Evolutionary conservation across 2,113 vertebrate genomes (phyloP), one percentile per base, ranked within the genome.

Genomic region (Poecilia latipinna): DNA sequence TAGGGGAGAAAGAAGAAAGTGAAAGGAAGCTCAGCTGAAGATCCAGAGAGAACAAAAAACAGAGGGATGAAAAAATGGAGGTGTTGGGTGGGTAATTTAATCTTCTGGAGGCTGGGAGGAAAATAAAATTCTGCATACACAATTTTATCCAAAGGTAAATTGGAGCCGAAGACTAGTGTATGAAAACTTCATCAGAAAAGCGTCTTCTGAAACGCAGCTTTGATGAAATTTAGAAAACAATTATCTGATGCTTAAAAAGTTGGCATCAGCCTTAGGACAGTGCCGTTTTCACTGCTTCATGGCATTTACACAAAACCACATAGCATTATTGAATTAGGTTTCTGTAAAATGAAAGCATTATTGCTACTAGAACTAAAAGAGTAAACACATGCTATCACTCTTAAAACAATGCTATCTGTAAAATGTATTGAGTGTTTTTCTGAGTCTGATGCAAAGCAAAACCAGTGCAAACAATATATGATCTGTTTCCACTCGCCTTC

Each of bases 21-120:
- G 61, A 64, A 68, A 75, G 70, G 26, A 72, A 78, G 42, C 13
- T 4, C n/a, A 61, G 72, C 69, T 75, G 33, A 68, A 61, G 64
- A 74, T 76, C 71, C 61, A 72, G 17, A 61, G 77, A 78, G 70
- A 62, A 33, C 84, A 69, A 60, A n/a, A 65, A 39, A 42, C 44
- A 17, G 68, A 57, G 68, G 79, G 69, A 82, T 66, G 74, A 57
- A 79, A 76, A 81, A 75, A 74, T 60, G 79, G 68, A 84, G 83
- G 82, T 85, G 86, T 86, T 80, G 70, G 86, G 89, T 82, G 66
- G 68, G 71, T 84, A 82, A 85, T 88, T 76, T 82, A 86, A 87
- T 88, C 57, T 82, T 86, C 60, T 65, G 75, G 85, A 92, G 79
- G 77, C 70, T 6, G 12, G 68, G 68, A 64, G 75, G 86, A 64